phyloP scores from a whole-genome alignment of 2,113 vertebrate genomes.

The Ptyas mucosa region DNA sequence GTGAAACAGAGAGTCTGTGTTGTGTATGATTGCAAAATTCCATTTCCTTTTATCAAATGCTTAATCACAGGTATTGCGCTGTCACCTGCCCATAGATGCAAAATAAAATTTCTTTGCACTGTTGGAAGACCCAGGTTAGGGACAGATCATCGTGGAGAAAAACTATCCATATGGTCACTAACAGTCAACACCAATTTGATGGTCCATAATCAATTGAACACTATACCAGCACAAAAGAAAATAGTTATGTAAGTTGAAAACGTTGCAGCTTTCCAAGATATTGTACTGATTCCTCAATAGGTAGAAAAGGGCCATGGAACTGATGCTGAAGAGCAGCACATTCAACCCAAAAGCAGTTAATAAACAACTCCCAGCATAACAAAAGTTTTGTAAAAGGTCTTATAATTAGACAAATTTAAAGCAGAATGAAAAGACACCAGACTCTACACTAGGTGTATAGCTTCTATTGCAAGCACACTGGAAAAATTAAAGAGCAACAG shows the following conservation, averaged over 20 bases:
- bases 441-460: too few relatives aligned
- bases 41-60: not conserved
- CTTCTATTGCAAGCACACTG: not conserved
- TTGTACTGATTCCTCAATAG: not conserved
- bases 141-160: not conserved
- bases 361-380: not conserved
- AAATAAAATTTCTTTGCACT: not conserved
- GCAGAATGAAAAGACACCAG: not conserved
- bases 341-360: not conserved
- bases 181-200: not conserved
- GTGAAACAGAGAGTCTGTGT: not conserved
- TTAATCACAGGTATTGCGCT: not conserved
- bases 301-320: not conserved
- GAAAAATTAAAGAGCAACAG: not conserved
- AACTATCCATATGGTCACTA: not conserved
- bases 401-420: not conserved
- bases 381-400: not conserved
- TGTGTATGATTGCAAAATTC: not conserved
- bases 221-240: not conserved
- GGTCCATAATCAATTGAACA: not conserved
- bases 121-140: not conserved
- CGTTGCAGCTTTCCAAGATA: not conserved
- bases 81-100: not conserved
- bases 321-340: not conserved
- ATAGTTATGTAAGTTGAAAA: not conserved